phyloP scores from a whole-genome alignment of 1,140 invertebrate genomes.

The Phenacoccus solenopsis region DNA sequence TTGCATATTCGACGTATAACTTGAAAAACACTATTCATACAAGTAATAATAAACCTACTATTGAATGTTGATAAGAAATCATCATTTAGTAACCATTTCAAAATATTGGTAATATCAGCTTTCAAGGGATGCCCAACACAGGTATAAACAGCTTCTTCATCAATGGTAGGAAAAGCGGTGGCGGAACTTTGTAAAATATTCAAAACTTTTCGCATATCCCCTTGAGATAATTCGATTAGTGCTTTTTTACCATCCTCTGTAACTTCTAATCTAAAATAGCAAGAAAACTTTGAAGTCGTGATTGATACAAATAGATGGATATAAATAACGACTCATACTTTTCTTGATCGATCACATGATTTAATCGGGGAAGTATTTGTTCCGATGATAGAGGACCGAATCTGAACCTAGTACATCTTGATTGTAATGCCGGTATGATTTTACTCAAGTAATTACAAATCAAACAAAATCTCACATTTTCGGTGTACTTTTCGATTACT shows the following conservation, averaged over 20 bases:
- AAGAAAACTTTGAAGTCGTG: slow-evolving; percentile 17
- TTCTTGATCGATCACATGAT: slow-evolving; percentile 75
- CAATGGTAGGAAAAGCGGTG: slow-evolving; percentile 71
- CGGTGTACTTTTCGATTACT: slow-evolving; percentile 98
- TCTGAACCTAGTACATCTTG: slow-evolving; percentile 91
- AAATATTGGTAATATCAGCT: slow-evolving; percentile 76
- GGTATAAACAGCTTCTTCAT: slow-evolving; percentile 84
- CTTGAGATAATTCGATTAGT: slow-evolving; percentile 73
- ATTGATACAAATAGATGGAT: slow-evolving; percentile 18
- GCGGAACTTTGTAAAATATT: slow-evolving; percentile 92
- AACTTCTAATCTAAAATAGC: slow-evolving; percentile 57
- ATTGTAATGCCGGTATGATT: slow-evolving; percentile 97
- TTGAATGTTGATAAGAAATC: slow-evolving; percentile 64
- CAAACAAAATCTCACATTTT: slow-evolving; percentile 95
- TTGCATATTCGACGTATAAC: neutral
- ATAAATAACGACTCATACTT: slow-evolving; percentile 45
- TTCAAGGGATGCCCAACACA: slow-evolving; percentile 93
- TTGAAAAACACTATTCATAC: neutral
- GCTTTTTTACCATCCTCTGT: slow-evolving; percentile 84
- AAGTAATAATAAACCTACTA: slow-evolving; percentile 46
- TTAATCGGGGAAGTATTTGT: slow-evolving; percentile 81
- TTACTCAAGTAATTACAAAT: slow-evolving; percentile 98
- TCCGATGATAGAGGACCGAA: slow-evolving; percentile 79
- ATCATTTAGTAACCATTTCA: slow-evolving; percentile 81
- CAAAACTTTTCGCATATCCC: slow-evolving; percentile 96